Conservation (phyloP, 2,888 invertebrate genomes). For the Diloba caeruleocephala region DNA sequence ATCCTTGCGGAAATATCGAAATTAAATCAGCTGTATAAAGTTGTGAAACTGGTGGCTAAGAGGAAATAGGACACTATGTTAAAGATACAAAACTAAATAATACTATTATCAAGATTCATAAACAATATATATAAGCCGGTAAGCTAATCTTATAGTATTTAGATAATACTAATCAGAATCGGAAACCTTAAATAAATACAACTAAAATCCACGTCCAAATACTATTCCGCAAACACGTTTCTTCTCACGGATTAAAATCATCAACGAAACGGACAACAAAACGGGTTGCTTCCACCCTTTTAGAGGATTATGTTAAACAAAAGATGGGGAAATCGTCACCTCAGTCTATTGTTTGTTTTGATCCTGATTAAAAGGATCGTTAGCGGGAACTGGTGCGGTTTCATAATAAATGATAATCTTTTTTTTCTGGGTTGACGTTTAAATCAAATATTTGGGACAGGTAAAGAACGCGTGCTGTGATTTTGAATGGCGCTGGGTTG, state of each 20-base stretch:
- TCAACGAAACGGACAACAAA: slow-evolving; percentile 19
- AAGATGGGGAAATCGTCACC: slow-evolving; percentile 23
- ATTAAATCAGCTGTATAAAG: no score
- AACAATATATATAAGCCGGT: slow-evolving; percentile 1
- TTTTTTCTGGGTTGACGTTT: slow-evolving; percentile 29
- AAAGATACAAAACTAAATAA: no score
- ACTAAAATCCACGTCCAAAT: slow-evolving; percentile 19
- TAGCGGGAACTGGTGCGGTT: slow-evolving; percentile 37
- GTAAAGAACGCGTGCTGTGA: slow-evolving; percentile 51
- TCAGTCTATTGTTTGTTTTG: slow-evolving; percentile 26
- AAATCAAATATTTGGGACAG: slow-evolving; percentile 47
- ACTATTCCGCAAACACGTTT: slow-evolving; percentile 29
- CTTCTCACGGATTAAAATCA: slow-evolving; percentile 35
- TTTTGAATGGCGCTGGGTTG: slow-evolving; percentile 22
- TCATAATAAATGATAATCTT: slow-evolving; percentile 39
- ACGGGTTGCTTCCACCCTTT: slow-evolving; percentile 37
- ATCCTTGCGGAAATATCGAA: no score
- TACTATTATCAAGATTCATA: slow-evolving; percentile 8
- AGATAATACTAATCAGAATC: slow-evolving; percentile 27
- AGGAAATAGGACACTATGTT: no score
- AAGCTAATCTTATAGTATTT: slow-evolving; percentile 15
- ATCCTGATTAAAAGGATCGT: slow-evolving; percentile 47
- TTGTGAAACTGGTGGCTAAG: no score
- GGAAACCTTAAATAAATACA: slow-evolving; percentile 18
- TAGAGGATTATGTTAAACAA: slow-evolving; percentile 43